Conservation (phyloP, 2,113 vertebrate genomes). For the Leptocoma aspasia region DNA sequence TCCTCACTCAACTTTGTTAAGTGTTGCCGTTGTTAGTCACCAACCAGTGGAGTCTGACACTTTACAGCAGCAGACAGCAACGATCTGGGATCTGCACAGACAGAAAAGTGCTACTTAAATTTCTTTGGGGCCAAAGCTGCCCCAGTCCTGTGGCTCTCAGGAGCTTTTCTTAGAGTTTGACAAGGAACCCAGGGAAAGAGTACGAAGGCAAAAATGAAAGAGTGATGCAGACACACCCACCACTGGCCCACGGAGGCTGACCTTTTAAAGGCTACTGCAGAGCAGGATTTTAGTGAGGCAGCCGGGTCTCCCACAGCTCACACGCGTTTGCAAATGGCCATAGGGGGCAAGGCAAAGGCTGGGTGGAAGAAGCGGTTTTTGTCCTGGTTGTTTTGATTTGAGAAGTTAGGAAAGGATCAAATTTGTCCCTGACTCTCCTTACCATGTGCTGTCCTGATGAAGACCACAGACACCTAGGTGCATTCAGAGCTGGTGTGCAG, state of each 20-base stretch:
- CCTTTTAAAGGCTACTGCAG: neutral
- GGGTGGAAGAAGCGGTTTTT: neutral
- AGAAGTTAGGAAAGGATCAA: neutral
- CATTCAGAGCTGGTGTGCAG: neutral
- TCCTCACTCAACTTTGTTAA: conserved; percentile 42
- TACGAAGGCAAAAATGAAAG: neutral
- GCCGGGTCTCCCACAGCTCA: neutral
- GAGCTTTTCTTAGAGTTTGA: neutral
- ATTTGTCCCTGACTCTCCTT: neutral
- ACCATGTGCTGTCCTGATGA: fast-evolving
- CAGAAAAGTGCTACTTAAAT: neutral
- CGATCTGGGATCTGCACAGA: neutral
- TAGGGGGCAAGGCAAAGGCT: neutral
- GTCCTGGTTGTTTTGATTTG: neutral
- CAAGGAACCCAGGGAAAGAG: neutral
- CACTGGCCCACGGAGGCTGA: fast-evolving
- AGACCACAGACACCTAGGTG: neutral
- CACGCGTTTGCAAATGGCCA: neutral
- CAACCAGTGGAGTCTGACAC: neutral
- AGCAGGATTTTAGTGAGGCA: neutral
- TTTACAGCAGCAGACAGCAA: neutral
- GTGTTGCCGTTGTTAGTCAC: conserved; percentile 27
- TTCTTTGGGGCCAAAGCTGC: neutral
- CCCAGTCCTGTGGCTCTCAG: neutral
- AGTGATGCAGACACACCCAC: neutral